Evolutionary conservation across 2,797 vertebrate species (phyloP), one percentile per base, ranked within the genome.

Genomic region (Rhabdophis nuchalis): DNA sequence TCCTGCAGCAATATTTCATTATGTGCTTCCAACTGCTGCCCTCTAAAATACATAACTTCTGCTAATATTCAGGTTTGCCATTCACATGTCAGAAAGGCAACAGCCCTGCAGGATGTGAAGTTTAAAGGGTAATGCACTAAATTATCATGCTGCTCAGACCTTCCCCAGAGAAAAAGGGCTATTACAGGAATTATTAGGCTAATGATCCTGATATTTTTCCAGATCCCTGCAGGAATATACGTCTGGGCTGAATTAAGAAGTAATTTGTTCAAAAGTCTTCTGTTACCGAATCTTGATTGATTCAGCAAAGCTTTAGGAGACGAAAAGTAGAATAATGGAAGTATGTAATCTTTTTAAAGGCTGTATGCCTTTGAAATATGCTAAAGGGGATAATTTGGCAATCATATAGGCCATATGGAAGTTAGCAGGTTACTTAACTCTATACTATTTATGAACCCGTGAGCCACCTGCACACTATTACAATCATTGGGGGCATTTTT

Each of bases 201-300:
- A 96, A 97, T 96, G 95, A 96, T 94, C 94, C 93, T 96, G 96
- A 95, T 96, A 36, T 90, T 95, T 95, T 96, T 96, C 94, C 94
- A 96, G 68, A 90, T 95, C 95, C 94, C 95, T 92, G 85, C 89
- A 93, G 94, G 94, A 95, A 86, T 95, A 95, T 85, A 96, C 88
- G 91, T 94, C 93, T 94, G 92, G 92, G 93, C 89, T 96, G 93
- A 95, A 96, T 94, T 94, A 94, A 95, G 95, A 95, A 95, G 95
- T 94, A 96, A 96, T 97, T 96, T 96, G 96, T 96, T 94, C 96
- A 95, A 89, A 94, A 95, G 54, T 96, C 87, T 96, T 95, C 77
- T 93, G 95, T 0, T 95, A 95, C 93, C 92, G 92, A 93, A 91
- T 64, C 87, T 93, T 93, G 94, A 97, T 95, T 96, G 95, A 96